Conservation (phyloP, 1,140 invertebrate genomes). For the Drosophila tani region DNA sequence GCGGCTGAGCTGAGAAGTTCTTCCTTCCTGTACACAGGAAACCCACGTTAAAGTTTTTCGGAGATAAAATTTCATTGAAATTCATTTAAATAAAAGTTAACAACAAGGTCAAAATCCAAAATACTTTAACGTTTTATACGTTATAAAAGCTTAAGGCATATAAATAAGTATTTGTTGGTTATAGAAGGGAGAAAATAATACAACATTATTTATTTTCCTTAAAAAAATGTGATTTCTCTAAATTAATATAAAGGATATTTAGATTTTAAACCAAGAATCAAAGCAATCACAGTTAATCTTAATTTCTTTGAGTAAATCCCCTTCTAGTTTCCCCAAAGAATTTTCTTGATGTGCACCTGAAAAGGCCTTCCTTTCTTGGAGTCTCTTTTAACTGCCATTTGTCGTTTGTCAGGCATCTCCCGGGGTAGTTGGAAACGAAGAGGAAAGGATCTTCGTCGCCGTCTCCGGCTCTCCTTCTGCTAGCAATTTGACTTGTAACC, state of each 20-base stretch:
- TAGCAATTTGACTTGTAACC: slow-evolving; percentile 78
- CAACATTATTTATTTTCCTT: no score
- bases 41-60: no score
- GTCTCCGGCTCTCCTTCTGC: slow-evolving; percentile 27
- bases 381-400: slow-evolving; percentile 69
- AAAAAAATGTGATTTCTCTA: not conserved
- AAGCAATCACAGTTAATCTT: not conserved
- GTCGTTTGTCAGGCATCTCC: slow-evolving; percentile 67
- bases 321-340: not conserved
- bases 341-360: slow-evolving; percentile 7
- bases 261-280: not conserved
- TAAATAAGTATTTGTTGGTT: not conserved
- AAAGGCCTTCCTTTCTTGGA: slow-evolving; percentile 17
- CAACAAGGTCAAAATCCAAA: not conserved
- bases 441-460: slow-evolving; percentile 3
- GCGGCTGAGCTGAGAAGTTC: slow-evolving; percentile 2
- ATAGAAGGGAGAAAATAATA: not conserved
- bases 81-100: not conserved
- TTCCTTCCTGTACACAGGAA: not conserved
- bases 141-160: not conserved
- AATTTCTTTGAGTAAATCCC: not conserved
- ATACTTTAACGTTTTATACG: not conserved
- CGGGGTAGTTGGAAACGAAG: slow-evolving; percentile 2
- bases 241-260: not conserved
- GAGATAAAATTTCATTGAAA: no score